phyloP scores from a whole-genome alignment of 2,797 vertebrate genomes.

The Saxicola maurus region DNA sequence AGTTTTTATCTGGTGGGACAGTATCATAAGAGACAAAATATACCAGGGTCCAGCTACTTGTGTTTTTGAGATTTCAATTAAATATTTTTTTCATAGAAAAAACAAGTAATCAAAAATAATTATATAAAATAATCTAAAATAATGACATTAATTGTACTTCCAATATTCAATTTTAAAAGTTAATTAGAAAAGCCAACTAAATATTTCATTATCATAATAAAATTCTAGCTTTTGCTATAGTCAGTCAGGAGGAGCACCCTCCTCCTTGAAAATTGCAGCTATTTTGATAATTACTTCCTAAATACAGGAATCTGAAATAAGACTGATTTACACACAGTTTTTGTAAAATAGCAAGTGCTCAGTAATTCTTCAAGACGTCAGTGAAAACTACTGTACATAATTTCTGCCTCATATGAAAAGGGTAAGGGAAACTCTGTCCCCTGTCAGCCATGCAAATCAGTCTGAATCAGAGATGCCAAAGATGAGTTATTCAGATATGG shows the following conservation, averaged over 20 bases:
- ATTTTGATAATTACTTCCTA: not conserved
- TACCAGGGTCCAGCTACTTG: not conserved
- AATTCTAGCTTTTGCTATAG: not conserved
- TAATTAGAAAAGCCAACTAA: not conserved
- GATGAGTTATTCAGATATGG: not conserved
- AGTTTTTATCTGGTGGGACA: not conserved
- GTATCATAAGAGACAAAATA: not conserved
- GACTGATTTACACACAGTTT: not conserved
- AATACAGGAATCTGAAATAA: not conserved
- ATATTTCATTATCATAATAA: not conserved
- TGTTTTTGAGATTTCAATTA: not conserved
- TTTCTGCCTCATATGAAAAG: not conserved
- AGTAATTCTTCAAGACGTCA: not conserved
- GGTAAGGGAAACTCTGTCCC: not conserved
- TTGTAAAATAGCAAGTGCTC: not conserved
- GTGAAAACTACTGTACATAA: not conserved
- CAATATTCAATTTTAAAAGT: not conserved
- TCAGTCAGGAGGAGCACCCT: not conserved
- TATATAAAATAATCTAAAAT: not conserved
- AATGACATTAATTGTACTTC: not conserved
- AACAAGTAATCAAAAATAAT: not conserved
- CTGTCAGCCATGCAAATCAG: not conserved
- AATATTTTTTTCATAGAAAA: not conserved
- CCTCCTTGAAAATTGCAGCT: not conserved
- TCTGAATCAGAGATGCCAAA: not conserved